phyloP scores from a whole-genome alignment of 2,113 vertebrate genomes.

The Danio rerio region GRCz12tu NC_133196.1:48540001-48540500 shows the following conservation, averaged over 20 bases:
- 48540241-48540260: neutral
- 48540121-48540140: too few relatives aligned
- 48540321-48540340: constrained; percentile 28
- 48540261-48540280: neutral
- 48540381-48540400: constrained; percentile 23
- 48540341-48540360: constrained; percentile 17
- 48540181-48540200: neutral
- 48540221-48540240: neutral
- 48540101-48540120: too few relatives aligned
- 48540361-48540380: neutral
- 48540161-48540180: too few relatives aligned
- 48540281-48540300: neutral
- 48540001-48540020: too few relatives aligned
- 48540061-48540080: too few relatives aligned
- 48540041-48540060: too few relatives aligned
- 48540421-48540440: constrained; percentile 51
- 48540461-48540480: constrained; percentile 61
- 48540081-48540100: too few relatives aligned
- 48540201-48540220: too few relatives aligned
- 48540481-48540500: constrained; percentile 57
- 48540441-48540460: constrained; percentile 44
- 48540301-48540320: constrained; percentile 21
- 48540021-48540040: too few relatives aligned
- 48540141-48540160: too few relatives aligned
- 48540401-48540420: constrained; percentile 41